These are phyloP conservation scores for Ophonus ardosiacus DNA, from an alignment of 2,888 invertebrate genomes.

Conservation along the genomic window DNA sequence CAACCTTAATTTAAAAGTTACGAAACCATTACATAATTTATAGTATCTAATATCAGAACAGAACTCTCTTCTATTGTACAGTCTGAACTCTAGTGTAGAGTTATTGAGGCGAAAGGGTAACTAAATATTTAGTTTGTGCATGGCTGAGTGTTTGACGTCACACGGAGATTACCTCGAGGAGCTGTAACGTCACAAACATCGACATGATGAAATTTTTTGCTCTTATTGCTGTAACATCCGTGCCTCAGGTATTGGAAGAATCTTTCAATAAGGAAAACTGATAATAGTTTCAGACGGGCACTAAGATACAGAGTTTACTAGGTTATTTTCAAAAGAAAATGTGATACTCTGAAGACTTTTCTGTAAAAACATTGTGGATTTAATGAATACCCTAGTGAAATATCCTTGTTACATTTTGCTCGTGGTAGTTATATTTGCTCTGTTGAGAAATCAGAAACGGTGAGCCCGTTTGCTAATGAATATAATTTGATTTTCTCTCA, in stretches of 20 bases:
- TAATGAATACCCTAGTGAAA: too few species aligned
- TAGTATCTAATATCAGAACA: neutral
- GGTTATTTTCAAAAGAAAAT: too few species aligned
- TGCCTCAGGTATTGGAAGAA: neutral
- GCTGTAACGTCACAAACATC: neutral
- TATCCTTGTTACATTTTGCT: neutral
- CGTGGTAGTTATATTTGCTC: neutral
- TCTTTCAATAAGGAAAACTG: neutral
- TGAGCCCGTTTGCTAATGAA: neutral
- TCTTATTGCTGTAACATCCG: neutral
- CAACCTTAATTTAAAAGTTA: too few species aligned
- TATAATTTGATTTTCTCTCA: neutral
- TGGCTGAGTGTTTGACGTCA: neutral
- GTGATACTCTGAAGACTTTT: too few species aligned
- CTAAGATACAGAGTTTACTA: too few species aligned
- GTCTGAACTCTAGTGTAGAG: neutral
- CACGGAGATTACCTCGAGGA: neutral
- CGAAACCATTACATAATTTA: too few species aligned
- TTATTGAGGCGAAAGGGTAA: neutral
- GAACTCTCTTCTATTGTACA: neutral
- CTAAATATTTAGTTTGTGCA: conserved; percentile 14
- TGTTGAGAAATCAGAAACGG: neutral
- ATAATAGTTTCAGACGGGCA: too few species aligned
- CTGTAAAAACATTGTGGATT: too few species aligned
- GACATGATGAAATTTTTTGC: neutral